Evolutionary conservation across 2,888 invertebrate genomes (phyloP).

Genomic region (Willowsia nigromaculata): DNA sequence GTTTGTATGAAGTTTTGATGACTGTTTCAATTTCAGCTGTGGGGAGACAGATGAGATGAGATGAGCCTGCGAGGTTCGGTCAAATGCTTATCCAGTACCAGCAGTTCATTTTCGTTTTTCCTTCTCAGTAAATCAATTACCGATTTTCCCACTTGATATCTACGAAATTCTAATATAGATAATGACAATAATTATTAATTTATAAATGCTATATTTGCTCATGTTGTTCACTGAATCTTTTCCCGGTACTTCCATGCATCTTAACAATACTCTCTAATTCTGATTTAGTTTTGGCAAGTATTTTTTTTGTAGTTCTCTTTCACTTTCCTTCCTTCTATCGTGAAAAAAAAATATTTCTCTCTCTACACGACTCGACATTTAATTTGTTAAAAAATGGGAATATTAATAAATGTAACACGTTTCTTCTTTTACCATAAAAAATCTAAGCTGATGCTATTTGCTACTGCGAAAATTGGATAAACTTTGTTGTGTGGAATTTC

Average conservation of each 20-base stretch:
- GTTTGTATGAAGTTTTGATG: constrained; percentile 18
- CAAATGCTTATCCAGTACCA: constrained; percentile 14
- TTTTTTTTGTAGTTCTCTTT: constrained; percentile 41
- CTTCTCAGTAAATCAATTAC: constrained; percentile 8
- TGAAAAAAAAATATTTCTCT: background rate
- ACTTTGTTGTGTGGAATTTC: constrained; percentile 50
- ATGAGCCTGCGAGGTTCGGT: constrained; percentile 64
- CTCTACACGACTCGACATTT: constrained; percentile 12
- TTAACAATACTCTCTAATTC: background rate
- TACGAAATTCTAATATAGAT: background rate
- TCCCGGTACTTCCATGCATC: background rate
- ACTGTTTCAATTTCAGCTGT: constrained; percentile 60
- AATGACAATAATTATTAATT: background rate
- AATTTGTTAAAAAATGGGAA: constrained; percentile 55
- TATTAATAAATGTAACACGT: constrained; percentile 56
- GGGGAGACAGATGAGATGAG: constrained; percentile 75
- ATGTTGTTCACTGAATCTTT: background rate
- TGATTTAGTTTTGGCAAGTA: constrained; percentile 14
- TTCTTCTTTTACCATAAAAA: constrained; percentile 44
- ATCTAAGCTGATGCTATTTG: constrained; percentile 73
- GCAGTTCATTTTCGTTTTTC: constrained; percentile 24
- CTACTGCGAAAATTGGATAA: constrained; percentile 63
- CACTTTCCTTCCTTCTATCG: background rate
- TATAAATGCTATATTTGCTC: background rate
- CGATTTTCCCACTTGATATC: constrained; percentile 46